Conservation (phyloP, 2,113 vertebrate species). For the Tylochromis polylepis region DNA sequence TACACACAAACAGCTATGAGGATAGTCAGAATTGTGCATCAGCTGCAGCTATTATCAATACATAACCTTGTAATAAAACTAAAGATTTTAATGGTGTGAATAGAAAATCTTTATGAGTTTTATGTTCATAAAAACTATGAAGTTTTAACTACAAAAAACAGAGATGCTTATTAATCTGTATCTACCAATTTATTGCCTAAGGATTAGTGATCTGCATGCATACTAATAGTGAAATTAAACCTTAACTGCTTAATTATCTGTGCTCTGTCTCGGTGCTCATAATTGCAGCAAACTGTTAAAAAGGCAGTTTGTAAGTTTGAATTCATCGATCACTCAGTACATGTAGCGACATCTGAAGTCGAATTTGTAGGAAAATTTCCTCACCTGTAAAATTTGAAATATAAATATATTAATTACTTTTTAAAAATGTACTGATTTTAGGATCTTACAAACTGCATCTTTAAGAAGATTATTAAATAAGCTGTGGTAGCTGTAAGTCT, state of each 20-base stretch:
- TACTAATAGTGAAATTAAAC: background rate
- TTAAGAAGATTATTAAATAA: slow-evolving; percentile 10
- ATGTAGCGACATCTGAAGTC: background rate
- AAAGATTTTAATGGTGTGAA: background rate
- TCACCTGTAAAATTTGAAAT: background rate
- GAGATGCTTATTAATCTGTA: background rate
- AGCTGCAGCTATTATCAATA: background rate
- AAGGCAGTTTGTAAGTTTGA: slow-evolving; percentile 52
- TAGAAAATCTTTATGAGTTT: background rate
- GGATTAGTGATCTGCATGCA: slow-evolving; percentile 40
- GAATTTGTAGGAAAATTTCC: background rate
- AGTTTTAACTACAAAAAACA: background rate
- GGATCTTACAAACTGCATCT: slow-evolving; percentile 55
- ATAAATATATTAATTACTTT: background rate
- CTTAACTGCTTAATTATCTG: background rate
- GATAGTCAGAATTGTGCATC: background rate
- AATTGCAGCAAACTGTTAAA: slow-evolving; percentile 24
- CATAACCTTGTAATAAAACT: background rate
- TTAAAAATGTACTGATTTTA: background rate
- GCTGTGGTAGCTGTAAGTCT: background rate
- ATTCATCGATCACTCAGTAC: background rate
- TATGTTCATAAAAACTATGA: background rate
- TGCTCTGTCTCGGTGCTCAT: background rate
- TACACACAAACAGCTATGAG: background rate
- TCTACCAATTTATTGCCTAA: background rate